A percentile compares a stretch with the other conserved stretches of the same genome.
These are phyloP conservation scores for Volucella zonaria DNA, from an alignment of 2,888 invertebrate species.

Conservation along the genomic window DNA sequence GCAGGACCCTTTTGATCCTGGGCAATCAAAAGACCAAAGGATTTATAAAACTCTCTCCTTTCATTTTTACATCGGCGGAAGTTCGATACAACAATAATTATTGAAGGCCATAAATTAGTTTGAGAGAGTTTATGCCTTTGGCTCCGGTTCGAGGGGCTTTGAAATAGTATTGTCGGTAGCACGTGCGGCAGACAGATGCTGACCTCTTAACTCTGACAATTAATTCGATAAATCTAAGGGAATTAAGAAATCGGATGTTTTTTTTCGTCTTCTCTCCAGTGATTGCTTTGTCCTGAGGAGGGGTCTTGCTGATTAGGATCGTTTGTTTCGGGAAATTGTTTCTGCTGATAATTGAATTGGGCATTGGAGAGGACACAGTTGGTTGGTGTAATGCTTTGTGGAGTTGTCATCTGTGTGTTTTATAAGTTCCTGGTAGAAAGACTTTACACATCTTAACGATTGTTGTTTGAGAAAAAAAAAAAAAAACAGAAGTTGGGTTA, in stretches of 20 bases:
- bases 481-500: too few relatives aligned
- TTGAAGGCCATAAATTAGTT: background rate
- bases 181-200: constrained; percentile 22
- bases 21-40: too few relatives aligned
- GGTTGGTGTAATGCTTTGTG: background rate
- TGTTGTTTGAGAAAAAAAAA: too few relatives aligned
- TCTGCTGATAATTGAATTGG: constrained; percentile 14
- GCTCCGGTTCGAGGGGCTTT: background rate
- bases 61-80: background rate
- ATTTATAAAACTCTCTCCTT: too few relatives aligned
- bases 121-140: background rate
- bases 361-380: background rate
- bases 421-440: too few relatives aligned
- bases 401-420: background rate
- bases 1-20: too few relatives aligned
- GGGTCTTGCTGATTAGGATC: background rate
- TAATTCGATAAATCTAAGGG: constrained; percentile 46
- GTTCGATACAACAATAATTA: constrained; percentile 32
- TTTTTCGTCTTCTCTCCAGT: background rate
- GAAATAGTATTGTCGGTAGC: background rate
- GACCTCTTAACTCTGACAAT: constrained; percentile 36
- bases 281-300: constrained; percentile 3
- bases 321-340: constrained; percentile 6
- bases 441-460: too few relatives aligned
- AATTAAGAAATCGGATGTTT: constrained; percentile 37